A percentile compares a stretch with the other conserved stretches of the same genome.
Evolutionary conservation across 2,797 vertebrate genomes (phyloP).

Genomic region (Myripristis jacobus): DNA sequence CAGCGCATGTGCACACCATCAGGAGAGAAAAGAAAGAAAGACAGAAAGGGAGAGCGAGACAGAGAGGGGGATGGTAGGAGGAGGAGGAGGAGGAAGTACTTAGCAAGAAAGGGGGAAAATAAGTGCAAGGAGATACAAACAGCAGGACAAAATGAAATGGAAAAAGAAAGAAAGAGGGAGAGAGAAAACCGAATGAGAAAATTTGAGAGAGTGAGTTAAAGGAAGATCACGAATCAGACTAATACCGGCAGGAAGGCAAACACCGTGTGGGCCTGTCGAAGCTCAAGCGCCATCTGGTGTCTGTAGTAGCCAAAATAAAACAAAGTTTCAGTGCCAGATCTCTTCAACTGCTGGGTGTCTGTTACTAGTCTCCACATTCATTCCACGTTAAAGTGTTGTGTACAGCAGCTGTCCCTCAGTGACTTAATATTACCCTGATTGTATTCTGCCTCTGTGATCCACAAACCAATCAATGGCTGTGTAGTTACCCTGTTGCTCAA

Average conservation of each 20-base stretch:
- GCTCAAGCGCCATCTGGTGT: constrained; percentile 80
- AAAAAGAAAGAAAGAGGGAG: constrained; percentile 18
- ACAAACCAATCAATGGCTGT: constrained; percentile 13
- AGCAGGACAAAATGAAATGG: constrained; percentile 21
- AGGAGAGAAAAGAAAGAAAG: constrained; percentile 45
- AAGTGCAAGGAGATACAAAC: constrained; percentile 29
- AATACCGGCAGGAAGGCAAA: constrained; percentile 12
- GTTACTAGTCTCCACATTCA: constrained; percentile 33
- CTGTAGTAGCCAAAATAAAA: constrained; percentile 25
- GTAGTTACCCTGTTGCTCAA: constrained; percentile 62
- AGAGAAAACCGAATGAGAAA: constrained; percentile 40
- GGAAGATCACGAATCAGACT: constrained; percentile 5
- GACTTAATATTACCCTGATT: constrained; percentile 41
- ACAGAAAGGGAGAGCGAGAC: constrained; percentile 48
- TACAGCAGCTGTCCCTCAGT: constrained; percentile 40
- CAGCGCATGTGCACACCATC: constrained; percentile 70
- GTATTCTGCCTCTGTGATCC: constrained; percentile 39
- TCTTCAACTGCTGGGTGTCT: constrained; percentile 37
- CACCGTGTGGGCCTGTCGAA: constrained; percentile 2
- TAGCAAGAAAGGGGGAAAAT: constrained; percentile 21
- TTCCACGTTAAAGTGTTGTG: constrained; percentile 51
- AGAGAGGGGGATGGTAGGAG: constrained; percentile 43
- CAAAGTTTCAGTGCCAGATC: not conserved
- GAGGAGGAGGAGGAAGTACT: constrained; percentile 62
- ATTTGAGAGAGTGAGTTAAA: constrained; percentile 15